Evolutionary conservation across 2,797 vertebrate species (phyloP).

Genomic region (Sebastes oblongus): DNA sequence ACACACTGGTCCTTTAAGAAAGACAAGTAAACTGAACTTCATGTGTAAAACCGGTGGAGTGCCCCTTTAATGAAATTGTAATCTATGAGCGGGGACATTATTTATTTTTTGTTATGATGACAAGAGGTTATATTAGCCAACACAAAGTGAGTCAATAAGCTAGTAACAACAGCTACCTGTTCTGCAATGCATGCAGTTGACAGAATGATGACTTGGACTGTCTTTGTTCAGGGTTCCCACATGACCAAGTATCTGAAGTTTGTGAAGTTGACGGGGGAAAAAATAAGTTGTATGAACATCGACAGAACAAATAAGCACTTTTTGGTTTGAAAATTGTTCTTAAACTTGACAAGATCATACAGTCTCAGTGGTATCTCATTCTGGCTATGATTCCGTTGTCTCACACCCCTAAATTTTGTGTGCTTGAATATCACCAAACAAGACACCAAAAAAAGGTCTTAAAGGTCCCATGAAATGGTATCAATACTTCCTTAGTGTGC

Average conservation of each 20-base stretch:
- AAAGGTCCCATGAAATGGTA: not conserved
- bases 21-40: not conserved
- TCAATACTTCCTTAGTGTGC: not conserved
- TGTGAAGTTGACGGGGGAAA: not conserved
- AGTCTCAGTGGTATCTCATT: not conserved
- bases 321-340: not conserved
- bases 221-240: constrained; percentile 4
- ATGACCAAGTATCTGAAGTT: not conserved
- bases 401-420: not conserved
- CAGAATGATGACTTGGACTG: not conserved
- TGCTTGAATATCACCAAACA: not conserved
- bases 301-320: not conserved
- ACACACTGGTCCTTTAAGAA: no score
- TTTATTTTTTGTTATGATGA: not conserved
- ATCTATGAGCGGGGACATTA: not conserved
- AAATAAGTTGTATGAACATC: no score
- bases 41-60: not conserved
- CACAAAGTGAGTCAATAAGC: not conserved
- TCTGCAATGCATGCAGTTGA: not conserved
- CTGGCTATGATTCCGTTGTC: no score
- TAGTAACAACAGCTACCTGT: not conserved
- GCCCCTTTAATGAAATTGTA: not conserved
- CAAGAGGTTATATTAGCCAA: not conserved
- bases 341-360: not conserved
- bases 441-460: not conserved